Percentiles rank a stretch among this genome's conserved stretches.
Evolutionary conservation across 2,888 invertebrate species (phyloP).

Genomic region (Thymelicus lineola): DNA sequence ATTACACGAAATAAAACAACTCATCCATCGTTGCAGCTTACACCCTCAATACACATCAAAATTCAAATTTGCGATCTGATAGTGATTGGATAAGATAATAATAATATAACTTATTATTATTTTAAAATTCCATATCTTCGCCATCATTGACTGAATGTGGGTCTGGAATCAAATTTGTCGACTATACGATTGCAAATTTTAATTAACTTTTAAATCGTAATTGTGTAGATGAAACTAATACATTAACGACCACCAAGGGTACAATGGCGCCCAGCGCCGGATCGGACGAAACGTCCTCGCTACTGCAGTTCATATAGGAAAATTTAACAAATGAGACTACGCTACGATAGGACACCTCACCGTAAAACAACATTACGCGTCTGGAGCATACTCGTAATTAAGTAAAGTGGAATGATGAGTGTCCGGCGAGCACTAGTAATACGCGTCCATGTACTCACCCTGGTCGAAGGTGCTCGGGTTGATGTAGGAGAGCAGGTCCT

Average conservation of each 20-base stretch:
- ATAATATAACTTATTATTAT: no score
- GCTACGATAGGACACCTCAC: conserved; percentile 26
- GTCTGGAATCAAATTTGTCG: no score
- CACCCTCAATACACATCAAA: no score
- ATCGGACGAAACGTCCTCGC: conserved; percentile 4
- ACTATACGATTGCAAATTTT: no score
- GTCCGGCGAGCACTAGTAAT: conserved; percentile 46
- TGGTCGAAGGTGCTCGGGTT: conserved; percentile 96
- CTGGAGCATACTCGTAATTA: neutral
- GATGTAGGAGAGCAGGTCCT: conserved; percentile 94
- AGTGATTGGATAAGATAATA: no score
- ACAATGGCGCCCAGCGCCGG: neutral
- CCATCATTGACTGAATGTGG: no score
- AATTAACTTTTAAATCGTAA: no score
- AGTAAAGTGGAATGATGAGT: no score
- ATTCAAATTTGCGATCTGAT: no score
- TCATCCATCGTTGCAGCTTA: no score
- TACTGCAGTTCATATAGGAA: conserved; percentile 68
- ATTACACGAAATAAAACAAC: no score
- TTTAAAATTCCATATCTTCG: no score
- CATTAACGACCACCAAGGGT: neutral
- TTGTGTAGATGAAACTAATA: neutral
- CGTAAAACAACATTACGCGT: conserved; percentile 1
- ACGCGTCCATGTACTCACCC: conserved; percentile 84
- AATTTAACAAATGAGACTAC: conserved; percentile 59